Conservation (phyloP, 2,888 invertebrate species). For the Andrena marginata region DNA sequence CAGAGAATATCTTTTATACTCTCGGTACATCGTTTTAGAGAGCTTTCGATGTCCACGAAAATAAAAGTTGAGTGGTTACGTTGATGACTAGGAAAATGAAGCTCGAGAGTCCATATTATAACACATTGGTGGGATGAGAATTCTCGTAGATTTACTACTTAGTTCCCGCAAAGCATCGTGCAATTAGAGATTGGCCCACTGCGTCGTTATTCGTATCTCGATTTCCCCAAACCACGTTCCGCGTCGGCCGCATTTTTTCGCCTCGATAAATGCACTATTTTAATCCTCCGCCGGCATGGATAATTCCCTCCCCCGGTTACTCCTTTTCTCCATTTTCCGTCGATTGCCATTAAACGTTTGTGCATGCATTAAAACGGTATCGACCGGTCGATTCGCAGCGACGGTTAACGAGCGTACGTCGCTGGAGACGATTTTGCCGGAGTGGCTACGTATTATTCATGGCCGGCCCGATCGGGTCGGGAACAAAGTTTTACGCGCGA, state of each 20-base stretch:
- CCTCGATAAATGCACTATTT: conserved; percentile 28
- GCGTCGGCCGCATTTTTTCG: conserved; percentile 19
- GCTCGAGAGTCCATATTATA: no score
- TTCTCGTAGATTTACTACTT: no score
- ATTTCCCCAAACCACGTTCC: conserved; percentile 9
- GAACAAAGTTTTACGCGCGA: conserved; percentile 45
- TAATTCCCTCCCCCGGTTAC: conserved; percentile 20
- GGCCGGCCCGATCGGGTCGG: conserved; percentile 25
- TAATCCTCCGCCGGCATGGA: conserved; percentile 19
- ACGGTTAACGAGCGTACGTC: conserved; percentile 34
- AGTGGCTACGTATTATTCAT: conserved; percentile 48
- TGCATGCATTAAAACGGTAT: conserved; percentile 46
- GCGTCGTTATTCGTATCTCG: conserved; percentile 11
- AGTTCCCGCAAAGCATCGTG: background rate
- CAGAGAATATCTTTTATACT: no score
- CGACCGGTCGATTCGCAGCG: conserved; percentile 38
- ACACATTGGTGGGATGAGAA: no score
- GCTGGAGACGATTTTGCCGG: conserved; percentile 32
- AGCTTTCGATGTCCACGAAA: no score
- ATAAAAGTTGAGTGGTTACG: no score
- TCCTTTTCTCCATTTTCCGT: background rate
- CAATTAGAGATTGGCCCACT: conserved; percentile 14
- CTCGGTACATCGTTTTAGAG: no score
- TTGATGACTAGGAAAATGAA: no score
- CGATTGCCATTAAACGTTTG: conserved; percentile 40